phyloP scores from a whole-genome alignment of 2,797 vertebrate species.

The Muscicapa striata region DNA sequence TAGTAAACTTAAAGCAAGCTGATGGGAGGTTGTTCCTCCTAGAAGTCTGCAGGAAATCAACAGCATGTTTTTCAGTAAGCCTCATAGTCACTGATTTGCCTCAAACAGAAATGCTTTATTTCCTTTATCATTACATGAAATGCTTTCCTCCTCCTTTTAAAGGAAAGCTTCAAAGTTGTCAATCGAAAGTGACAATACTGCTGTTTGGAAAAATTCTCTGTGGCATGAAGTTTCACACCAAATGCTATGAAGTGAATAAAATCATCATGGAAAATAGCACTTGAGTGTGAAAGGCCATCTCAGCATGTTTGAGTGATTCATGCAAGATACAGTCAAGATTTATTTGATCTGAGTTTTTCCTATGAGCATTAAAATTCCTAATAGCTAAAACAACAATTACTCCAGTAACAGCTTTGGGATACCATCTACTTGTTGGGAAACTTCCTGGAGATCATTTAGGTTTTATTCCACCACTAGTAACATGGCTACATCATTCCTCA shows the following conservation, averaged over 20 bases:
- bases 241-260: background rate
- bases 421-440: background rate
- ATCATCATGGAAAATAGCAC: background rate
- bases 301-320: background rate
- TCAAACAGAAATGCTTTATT: background rate
- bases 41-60: background rate
- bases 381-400: background rate
- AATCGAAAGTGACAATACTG: background rate
- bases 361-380: background rate
- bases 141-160: background rate
- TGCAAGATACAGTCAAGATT: background rate
- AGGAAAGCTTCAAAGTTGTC: background rate
- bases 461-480: background rate
- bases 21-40: background rate
- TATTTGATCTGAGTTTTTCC: background rate
- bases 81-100: background rate
- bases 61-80: background rate
- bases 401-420: background rate
- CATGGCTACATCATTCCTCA: background rate
- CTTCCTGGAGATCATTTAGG: background rate
- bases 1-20: background rate
- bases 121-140: background rate
- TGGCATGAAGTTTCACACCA: background rate
- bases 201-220: conserved; percentile 5
- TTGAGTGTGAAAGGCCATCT: background rate